Evolutionary conservation across 2,797 vertebrate species (phyloP).

Genomic region (Potorous gilbertii): DNA sequence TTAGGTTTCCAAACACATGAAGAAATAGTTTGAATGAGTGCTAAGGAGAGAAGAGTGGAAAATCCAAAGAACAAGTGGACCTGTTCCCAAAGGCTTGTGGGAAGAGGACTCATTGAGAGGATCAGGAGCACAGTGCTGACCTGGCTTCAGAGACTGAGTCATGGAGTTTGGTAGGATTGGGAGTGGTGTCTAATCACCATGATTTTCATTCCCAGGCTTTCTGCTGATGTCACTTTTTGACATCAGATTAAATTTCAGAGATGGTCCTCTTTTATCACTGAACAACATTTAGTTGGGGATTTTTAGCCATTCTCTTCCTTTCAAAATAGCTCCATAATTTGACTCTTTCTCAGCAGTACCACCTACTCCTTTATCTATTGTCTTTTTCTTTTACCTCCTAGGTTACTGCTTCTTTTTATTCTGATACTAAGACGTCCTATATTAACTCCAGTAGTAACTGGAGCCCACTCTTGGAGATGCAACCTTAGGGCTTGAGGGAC

Average conservation of each 20-base stretch:
- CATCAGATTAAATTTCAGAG: neutral
- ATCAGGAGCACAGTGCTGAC: neutral
- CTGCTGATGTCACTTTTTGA: neutral
- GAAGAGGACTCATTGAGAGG: neutral
- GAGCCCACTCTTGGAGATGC: neutral
- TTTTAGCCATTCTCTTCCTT: neutral
- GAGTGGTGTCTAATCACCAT: neutral
- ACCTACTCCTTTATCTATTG: neutral
- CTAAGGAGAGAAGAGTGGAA: neutral
- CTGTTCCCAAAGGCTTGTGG: neutral
- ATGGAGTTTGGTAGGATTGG: neutral
- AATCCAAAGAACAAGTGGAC: neutral
- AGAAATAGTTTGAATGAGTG: neutral
- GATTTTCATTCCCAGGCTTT: constrained; percentile 1
- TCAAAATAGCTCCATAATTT: neutral
- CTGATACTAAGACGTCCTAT: neutral
- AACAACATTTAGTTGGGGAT: neutral
- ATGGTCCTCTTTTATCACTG: neutral
- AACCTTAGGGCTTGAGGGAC: neutral
- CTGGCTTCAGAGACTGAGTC: neutral
- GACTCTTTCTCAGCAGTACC: neutral
- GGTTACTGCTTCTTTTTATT: neutral
- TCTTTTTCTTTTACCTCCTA: neutral
- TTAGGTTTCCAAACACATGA: neutral
- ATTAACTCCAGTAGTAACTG: neutral